A percentile compares a stretch with the other conserved stretches of the same genome.
phyloP scores from a whole-genome alignment of 1,140 invertebrate species.

The Holotrichia oblita region DNA sequence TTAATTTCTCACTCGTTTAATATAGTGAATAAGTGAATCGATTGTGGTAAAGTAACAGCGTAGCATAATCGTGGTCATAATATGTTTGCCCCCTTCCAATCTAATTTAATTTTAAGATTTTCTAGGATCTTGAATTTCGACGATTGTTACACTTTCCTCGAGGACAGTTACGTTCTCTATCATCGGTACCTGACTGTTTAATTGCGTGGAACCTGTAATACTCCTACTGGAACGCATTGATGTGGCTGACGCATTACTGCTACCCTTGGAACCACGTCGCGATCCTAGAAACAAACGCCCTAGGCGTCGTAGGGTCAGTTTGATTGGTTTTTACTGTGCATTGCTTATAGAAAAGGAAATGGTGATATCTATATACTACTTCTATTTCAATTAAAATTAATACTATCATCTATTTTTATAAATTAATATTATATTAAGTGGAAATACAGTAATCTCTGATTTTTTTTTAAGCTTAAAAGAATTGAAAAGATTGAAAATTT shows the following conservation, averaged over 20 bases:
- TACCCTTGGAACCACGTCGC: slow-evolving; percentile 72
- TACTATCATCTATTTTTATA: not conserved
- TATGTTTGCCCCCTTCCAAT: too few relatives aligned
- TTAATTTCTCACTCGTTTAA: not conserved
- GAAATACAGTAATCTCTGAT: not conserved
- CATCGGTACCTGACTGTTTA: slow-evolving; percentile 55
- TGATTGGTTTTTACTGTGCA: slow-evolving; percentile 42
- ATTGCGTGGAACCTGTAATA: not conserved
- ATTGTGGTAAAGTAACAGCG: not conserved
- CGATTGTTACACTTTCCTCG: slow-evolving; percentile 65
- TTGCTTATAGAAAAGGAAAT: not conserved
- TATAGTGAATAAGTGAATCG: not conserved
- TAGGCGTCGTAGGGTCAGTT: slow-evolving; percentile 51
- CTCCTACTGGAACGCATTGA: slow-evolving; percentile 66
- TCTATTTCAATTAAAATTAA: too few relatives aligned
- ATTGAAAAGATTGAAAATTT: not conserved
- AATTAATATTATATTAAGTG: not conserved
- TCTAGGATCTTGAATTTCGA: slow-evolving; percentile 63
- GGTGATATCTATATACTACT: not conserved
- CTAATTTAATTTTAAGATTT: not conserved
- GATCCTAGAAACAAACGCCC: slow-evolving; percentile 70
- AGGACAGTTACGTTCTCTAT: slow-evolving; percentile 68
- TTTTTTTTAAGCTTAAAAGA: not conserved
- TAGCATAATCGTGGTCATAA: too few relatives aligned
- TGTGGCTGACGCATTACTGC: slow-evolving; percentile 71